Percentiles rank a stretch among this genome's conserved stretches.
Evolutionary conservation across 2,797 vertebrate genomes (phyloP).

Genomic region (Pangasius larnaudii): DNA sequence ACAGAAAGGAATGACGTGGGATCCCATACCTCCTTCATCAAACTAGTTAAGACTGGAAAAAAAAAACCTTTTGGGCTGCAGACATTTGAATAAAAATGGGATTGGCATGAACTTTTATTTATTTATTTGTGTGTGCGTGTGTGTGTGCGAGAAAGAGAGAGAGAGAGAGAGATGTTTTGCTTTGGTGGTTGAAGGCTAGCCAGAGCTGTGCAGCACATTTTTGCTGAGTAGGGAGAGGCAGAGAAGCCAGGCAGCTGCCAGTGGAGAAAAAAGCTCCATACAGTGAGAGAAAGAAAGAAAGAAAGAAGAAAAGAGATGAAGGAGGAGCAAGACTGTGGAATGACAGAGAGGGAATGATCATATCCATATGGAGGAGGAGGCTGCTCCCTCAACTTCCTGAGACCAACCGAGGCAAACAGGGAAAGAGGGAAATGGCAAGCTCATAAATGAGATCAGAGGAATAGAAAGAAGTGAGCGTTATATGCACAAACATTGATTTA

Average conservation of each 20-base stretch:
- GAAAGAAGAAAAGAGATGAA: constrained; percentile 49
- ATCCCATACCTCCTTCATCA: constrained; percentile 30
- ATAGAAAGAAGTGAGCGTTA: constrained; percentile 24
- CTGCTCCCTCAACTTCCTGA: constrained; percentile 54
- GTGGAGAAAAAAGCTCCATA: constrained; percentile 55
- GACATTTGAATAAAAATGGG: constrained; percentile 42
- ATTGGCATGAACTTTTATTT: constrained; percentile 16
- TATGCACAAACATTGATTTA: constrained; percentile 2
- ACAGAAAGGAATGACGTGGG: not conserved
- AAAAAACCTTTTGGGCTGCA: constrained; percentile 33
- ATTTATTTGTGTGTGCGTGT: not conserved
- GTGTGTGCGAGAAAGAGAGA: not conserved
- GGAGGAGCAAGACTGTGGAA: constrained; percentile 60
- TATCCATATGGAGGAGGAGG: constrained; percentile 79
- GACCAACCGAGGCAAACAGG: constrained; percentile 28
- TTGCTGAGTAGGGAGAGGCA: constrained; percentile 70
- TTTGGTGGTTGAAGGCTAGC: constrained; percentile 15
- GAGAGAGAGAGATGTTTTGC: constrained; percentile 5
- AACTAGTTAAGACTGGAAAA: constrained; percentile 39
- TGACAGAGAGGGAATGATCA: constrained; percentile 75
- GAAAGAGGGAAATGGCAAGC: constrained; percentile 40
- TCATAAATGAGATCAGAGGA: constrained; percentile 55
- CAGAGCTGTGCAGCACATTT: constrained; percentile 63
- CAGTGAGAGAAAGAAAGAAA: constrained; percentile 17
- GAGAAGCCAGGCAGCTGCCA: constrained; percentile 68